These are phyloP conservation scores for Malthinus flaveolus DNA, from an alignment of 2,888 invertebrate genomes.

Conservation along the genomic window DNA sequence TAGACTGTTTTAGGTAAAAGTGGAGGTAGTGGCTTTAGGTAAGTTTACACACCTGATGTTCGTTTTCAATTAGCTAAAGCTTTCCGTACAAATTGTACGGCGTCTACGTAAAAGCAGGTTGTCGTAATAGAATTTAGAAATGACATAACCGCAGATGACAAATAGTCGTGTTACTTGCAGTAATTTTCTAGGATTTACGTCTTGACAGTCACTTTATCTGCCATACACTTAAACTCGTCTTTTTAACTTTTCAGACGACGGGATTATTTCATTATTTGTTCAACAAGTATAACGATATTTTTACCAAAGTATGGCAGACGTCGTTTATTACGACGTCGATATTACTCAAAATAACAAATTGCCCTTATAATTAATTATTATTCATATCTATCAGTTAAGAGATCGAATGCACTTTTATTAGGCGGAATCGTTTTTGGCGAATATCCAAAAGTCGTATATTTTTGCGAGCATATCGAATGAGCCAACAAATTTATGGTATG, in stretches of 20 bases:
- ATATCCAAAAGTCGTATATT: constrained; percentile 15
- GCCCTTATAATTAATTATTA: background rate
- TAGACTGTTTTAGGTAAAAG: too few relatives aligned
- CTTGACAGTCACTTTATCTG: constrained; percentile 15
- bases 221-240: constrained; percentile 1
- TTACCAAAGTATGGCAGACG: background rate
- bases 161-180: constrained; percentile 16
- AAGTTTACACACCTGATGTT: constrained; percentile 15
- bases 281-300: background rate
- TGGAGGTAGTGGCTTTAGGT: background rate
- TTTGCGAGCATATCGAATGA: background rate
- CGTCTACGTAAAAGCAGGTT: constrained; percentile 16
- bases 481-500: too few relatives aligned
- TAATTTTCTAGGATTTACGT: constrained; percentile 12
- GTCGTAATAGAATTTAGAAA: constrained; percentile 19
- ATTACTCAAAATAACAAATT: background rate
- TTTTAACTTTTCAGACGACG: constrained; percentile 11
- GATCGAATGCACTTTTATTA: too few relatives aligned
- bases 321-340: too few relatives aligned
- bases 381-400: background rate
- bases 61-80: constrained; percentile 17
- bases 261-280: background rate
- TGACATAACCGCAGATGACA: constrained; percentile 16
- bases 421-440: constrained; percentile 10
- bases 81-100: constrained; percentile 15